Evolutionary conservation across 2,888 invertebrate species (phyloP).

Genomic region (Drosophila mayaguana): DNA sequence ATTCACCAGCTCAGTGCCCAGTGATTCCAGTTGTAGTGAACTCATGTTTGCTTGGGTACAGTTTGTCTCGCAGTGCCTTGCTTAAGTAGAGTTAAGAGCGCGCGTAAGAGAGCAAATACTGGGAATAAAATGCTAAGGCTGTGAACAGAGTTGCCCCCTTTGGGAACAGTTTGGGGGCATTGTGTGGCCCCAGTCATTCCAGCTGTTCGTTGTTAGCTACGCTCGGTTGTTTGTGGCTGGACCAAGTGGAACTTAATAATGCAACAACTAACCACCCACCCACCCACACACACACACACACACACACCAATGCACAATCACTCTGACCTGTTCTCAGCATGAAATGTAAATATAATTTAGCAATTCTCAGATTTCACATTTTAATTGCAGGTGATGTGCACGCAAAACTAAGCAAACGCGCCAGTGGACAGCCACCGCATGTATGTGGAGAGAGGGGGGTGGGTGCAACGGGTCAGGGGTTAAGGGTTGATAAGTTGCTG

Average conservation of each 20-base stretch:
- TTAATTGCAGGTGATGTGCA: constrained; percentile 14
- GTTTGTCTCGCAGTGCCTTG: not conserved
- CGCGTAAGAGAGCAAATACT: constrained; percentile 53
- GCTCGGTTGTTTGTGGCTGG: not conserved
- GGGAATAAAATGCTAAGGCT: constrained; percentile 18
- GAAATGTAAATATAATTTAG: constrained; percentile 11
- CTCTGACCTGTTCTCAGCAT: not conserved
- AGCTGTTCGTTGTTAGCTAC: constrained; percentile 9
- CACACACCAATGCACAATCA: not conserved
- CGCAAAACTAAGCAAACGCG: not conserved
- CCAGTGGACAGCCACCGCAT: not conserved
- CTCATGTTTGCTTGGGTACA: not conserved
- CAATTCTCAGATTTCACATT: constrained; percentile 15
- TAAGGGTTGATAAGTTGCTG: not conserved
- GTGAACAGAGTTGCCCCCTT: not conserved
- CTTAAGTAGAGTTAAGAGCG: constrained; percentile 35
- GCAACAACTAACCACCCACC: not conserved
- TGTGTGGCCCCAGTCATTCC: constrained; percentile 20
- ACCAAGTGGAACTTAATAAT: not conserved
- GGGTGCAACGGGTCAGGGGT: not conserved
- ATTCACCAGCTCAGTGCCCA: not conserved
- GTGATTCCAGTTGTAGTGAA: not conserved
- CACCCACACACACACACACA: not conserved
- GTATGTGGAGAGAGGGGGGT: not conserved
- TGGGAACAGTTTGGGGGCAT: not conserved